A percentile compares a stretch with the other conserved stretches of the same genome.
Evolutionary conservation across 35 echinoderm and acorn worm species (phyloP).

Genomic region (Holothuria glaberrima): DNA sequence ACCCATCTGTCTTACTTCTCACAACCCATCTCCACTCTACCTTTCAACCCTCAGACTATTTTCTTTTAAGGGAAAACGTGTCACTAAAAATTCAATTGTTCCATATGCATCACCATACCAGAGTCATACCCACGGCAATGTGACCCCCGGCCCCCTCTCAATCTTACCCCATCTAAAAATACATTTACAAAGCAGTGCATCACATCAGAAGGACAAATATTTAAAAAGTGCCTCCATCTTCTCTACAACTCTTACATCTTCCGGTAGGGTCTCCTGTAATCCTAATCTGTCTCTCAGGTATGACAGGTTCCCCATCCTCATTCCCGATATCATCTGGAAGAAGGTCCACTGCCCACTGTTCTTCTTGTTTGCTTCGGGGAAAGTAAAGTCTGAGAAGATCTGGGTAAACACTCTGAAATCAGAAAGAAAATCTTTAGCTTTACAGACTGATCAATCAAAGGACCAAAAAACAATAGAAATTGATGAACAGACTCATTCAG

Average conservation of each 20-base stretch:
- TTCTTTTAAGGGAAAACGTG: too few species aligned
- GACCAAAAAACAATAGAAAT: too few species aligned
- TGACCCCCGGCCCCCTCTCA: neutral
- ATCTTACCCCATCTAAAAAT: neutral
- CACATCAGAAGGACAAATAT: too few species aligned
- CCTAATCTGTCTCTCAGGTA: conserved; percentile 90
- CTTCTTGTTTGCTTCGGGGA: conserved; percentile 77
- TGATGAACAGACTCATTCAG: too few species aligned
- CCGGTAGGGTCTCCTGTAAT: conserved; percentile 78
- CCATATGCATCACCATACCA: too few species aligned
- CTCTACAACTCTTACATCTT: conserved; percentile 29
- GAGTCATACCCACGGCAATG: too few species aligned
- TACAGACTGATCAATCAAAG: neutral
- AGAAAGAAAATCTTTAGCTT: conserved; percentile 1
- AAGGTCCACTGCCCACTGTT: conserved; percentile 88
- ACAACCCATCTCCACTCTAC: too few species aligned
- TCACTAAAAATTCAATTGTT: too few species aligned
- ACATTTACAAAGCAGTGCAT: neutral
- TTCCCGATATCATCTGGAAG: conserved; percentile 92
- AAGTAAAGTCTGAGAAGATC: conserved; percentile 91
- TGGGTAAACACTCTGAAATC: conserved; percentile 65
- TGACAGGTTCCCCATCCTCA: conserved; percentile 93
- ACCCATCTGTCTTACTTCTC: too few species aligned
- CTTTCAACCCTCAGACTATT: too few species aligned
- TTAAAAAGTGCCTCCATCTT: neutral